Evolutionary conservation across 2,797 vertebrate species (phyloP).

Genomic region (Microcaecilia unicolor): DNA sequence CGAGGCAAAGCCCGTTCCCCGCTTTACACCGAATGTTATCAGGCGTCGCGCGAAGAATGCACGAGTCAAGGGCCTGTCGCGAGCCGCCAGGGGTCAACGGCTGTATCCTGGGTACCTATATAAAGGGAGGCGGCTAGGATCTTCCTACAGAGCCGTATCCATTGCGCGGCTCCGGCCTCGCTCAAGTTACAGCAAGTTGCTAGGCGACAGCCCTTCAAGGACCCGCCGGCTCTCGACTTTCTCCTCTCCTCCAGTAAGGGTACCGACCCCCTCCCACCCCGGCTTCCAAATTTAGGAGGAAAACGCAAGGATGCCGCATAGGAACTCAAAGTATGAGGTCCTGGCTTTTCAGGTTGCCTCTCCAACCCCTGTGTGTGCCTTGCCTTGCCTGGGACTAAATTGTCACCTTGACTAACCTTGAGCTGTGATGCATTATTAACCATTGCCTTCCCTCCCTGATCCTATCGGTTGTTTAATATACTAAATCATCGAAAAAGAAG

Average conservation of each 20-base stretch:
- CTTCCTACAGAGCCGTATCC: background rate
- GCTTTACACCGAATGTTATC: too few species aligned
- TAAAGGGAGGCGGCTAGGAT: too few species aligned
- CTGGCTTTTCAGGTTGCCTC: too few species aligned
- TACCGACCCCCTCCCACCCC: background rate
- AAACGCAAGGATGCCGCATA: background rate
- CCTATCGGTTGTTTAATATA: too few species aligned
- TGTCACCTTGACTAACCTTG: slow-evolving; percentile 90
- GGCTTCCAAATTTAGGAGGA: too few species aligned
- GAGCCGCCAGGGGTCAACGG: too few species aligned
- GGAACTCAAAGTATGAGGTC: too few species aligned
- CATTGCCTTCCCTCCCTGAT: slow-evolving; percentile 1
- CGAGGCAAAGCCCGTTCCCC: too few species aligned
- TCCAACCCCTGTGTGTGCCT: background rate
- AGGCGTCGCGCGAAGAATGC: too few species aligned
- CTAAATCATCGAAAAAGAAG: too few species aligned
- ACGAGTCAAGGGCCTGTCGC: too few species aligned
- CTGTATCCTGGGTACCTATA: too few species aligned
- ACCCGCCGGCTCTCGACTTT: slow-evolving; percentile 5
- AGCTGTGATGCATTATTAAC: slow-evolving; percentile 84
- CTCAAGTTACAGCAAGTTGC: slow-evolving; percentile 20
- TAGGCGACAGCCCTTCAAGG: slow-evolving; percentile 18
- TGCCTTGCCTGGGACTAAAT: background rate
- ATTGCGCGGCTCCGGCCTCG: slow-evolving; percentile 7
- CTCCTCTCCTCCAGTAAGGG: background rate